Percentiles rank a stretch among this genome's conserved stretches.
phyloP scores from a whole-genome alignment of 2,797 vertebrate species.

The Bufotes viridis region DNA sequence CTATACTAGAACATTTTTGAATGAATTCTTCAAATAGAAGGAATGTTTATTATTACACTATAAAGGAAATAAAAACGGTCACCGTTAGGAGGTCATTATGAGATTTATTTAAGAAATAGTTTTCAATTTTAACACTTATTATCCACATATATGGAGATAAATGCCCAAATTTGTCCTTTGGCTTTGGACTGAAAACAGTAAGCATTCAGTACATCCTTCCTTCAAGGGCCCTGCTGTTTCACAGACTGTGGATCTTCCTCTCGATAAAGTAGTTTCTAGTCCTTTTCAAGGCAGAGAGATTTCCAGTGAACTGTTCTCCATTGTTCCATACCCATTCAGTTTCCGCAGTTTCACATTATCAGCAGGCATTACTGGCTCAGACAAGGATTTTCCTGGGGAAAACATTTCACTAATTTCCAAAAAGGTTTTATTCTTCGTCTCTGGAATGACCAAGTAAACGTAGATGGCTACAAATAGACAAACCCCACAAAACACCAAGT shows the following conservation, averaged over 20 bases:
- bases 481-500: conserved; percentile 84
- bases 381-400: conserved; percentile 67
- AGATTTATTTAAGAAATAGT: conserved; percentile 18
- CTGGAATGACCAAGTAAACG: conserved; percentile 81
- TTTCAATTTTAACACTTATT: background rate
- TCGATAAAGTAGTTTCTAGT: conserved; percentile 7
- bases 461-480: conserved; percentile 82
- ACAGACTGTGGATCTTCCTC: background rate
- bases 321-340: conserved; percentile 79
- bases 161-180: background rate
- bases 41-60: background rate
- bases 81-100: background rate
- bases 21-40: background rate
- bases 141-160: background rate
- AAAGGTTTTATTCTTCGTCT: conserved; percentile 92
- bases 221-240: no score
- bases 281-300: background rate
- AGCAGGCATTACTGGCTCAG: conserved; percentile 29
- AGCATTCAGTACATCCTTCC: background rate
- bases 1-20: background rate
- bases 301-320: conserved; percentile 75
- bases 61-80: background rate
- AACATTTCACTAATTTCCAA: conserved; percentile 87
- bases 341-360: conserved; percentile 66
- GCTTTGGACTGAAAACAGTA: background rate